Percentiles rank a stretch among this genome's conserved stretches.
Conservation (phyloP, 2,888 invertebrate species). For the Synergus umbraculus region DNA sequence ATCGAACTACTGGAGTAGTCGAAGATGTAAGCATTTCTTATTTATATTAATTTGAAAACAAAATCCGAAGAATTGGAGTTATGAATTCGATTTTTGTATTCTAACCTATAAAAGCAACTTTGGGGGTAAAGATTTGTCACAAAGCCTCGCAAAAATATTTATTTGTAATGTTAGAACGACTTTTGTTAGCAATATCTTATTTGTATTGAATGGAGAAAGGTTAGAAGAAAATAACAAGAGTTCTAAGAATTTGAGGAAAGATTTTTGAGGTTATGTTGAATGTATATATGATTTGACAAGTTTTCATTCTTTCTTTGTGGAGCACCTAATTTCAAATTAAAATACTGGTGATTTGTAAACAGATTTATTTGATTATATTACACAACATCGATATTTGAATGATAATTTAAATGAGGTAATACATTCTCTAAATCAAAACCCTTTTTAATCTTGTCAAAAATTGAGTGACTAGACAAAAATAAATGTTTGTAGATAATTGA, state of each 20-base stretch:
- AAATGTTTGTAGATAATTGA: no score
- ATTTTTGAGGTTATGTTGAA: not conserved
- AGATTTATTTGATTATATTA: no score
- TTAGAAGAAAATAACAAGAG: no score
- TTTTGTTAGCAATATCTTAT: not conserved
- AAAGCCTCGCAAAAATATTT: not conserved
- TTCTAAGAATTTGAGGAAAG: not conserved
- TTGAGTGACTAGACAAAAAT: no score
- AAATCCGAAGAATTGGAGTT: not conserved
- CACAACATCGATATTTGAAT: no score
- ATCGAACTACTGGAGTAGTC: constrained; percentile 92
- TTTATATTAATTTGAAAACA: not conserved
- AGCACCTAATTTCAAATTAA: not conserved
- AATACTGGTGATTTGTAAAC: no score
- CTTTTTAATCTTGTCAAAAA: no score
- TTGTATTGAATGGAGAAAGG: not conserved
- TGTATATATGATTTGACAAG: not conserved
- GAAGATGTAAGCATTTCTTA: constrained; percentile 84
- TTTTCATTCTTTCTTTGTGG: not conserved
- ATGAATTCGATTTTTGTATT: not conserved
- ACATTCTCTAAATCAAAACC: no score
- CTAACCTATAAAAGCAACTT: constrained; percentile 19
- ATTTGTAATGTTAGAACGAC: not conserved
- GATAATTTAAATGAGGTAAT: no score
- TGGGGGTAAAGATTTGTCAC: not conserved